Base-by-base conservation (phyloP, 2,888 invertebrate species). In the Ditula angustiorana region DNA sequence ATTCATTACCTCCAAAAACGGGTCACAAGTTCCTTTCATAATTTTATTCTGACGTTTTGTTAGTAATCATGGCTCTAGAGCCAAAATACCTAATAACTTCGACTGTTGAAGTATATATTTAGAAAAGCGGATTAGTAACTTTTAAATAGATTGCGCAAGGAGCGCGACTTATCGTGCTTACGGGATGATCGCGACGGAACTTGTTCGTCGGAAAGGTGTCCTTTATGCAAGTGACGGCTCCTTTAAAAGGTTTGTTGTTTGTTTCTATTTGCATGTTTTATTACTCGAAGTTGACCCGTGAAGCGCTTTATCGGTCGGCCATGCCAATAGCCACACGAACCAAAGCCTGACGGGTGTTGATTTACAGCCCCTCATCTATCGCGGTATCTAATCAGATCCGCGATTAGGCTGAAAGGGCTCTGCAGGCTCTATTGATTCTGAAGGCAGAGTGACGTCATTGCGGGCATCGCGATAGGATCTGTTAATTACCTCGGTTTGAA, bases 331-430 rank as follows among this genome's bases (percentile, higher is more conserved):
- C 3, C 2, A 8, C 2, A 11, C 7, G 7, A 37, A 5, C 35
- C 41, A 8, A 41, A 19, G 41, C 19, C 19, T 19, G 37, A 10
- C 41, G 41, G 41, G 19, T 41, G 16, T 19, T 41, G 19, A 41
- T 41, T 41, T 16, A 41, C 41, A 4, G 41, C 16, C 4, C 2
- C 13, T 2, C 19, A 19, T 41, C 41, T 41, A 41, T 41, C 41
- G 28, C 16, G 19, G 16, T 28, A 30, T 50, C 50, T 50, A 28
- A 28, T 50, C 30, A 13, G 11, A 21, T 16, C 30, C 30, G 30
- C 50, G 50, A 50, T 50, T 50, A 30, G 13, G 28, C 47, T 26
- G 47, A n/a, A 30, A 50, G 50, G 30, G 50, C 30, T 30, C 4
- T 7, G 16, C 8, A 16, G 47, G 28, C 19, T 33, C 13, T 30